Percentiles rank a stretch among this genome's conserved stretches.
Conservation (phyloP, 2,113 vertebrate species). For the Bufo gargarizans region DNA sequence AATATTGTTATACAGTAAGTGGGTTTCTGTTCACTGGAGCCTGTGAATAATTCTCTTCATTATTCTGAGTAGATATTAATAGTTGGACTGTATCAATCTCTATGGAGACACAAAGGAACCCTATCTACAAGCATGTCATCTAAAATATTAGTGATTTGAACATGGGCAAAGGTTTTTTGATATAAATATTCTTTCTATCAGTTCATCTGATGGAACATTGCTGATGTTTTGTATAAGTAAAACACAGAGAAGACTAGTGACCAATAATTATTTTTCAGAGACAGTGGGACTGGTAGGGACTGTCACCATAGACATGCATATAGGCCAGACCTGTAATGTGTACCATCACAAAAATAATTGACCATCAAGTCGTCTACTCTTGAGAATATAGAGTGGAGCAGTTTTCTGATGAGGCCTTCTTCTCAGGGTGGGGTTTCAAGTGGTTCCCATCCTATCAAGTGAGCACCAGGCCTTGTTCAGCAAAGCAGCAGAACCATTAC, state of each 20-base stretch:
- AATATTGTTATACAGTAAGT: neutral
- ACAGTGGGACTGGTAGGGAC: too few relatives aligned
- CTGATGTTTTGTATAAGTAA: too few relatives aligned
- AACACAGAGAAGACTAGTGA: too few relatives aligned
- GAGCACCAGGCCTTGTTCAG: too few relatives aligned
- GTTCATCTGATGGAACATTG: neutral
- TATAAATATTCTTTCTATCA: neutral
- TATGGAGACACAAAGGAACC: constrained; percentile 9
- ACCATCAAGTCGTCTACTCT: neutral
- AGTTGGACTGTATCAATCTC: neutral
- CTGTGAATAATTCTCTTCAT: constrained; percentile 20
- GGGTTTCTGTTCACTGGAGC: neutral
- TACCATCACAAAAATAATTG: too few relatives aligned
- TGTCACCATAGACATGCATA: too few relatives aligned
- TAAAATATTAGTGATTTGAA: neutral
- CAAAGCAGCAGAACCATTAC: too few relatives aligned
- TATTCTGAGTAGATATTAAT: neutral
- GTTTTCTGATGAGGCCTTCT: too few relatives aligned
- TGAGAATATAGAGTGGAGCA: neutral
- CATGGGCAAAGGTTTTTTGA: neutral
- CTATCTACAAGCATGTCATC: neutral
- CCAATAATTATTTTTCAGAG: too few relatives aligned
- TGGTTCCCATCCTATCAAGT: too few relatives aligned
- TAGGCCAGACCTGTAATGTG: too few relatives aligned
- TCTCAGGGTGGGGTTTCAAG: too few relatives aligned